These are phyloP conservation scores for Coturnix japonica DNA, from an alignment of 2,113 vertebrate genomes.

Conservation along the genomic window DNA sequence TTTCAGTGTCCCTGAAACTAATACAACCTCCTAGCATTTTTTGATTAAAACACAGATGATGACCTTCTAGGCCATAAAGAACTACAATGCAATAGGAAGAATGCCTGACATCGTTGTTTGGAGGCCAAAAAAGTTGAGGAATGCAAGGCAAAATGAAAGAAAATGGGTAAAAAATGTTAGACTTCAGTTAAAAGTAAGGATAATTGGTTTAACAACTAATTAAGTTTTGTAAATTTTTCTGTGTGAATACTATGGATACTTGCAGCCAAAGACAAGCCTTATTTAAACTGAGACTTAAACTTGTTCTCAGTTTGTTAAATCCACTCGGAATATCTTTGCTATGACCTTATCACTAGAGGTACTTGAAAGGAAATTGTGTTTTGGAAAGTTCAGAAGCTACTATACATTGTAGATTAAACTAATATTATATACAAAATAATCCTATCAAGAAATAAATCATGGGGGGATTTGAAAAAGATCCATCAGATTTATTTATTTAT, in stretches of 20 bases:
- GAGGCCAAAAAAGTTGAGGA: not conserved
- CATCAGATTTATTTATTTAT: not conserved
- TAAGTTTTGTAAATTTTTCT: not conserved
- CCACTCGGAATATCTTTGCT: not conserved
- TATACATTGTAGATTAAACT: not conserved
- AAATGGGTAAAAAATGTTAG: not conserved
- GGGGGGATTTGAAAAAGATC: not conserved
- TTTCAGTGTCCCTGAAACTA: not conserved
- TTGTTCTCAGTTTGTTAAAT: not conserved
- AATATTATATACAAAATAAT: not conserved
- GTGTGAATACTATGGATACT: rapidly evolving
- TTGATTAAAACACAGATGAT: not conserved
- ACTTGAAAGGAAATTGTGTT: not conserved
- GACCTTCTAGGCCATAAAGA: not conserved
- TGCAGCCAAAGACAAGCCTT: not conserved
- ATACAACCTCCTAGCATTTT: not conserved
- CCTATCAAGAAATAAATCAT: not conserved
- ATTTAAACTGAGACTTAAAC: not conserved
- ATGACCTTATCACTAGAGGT: not conserved
- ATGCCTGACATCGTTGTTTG: not conserved
- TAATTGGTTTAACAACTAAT: not conserved
- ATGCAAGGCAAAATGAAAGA: not conserved
- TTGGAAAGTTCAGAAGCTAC: not conserved
- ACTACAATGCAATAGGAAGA: not conserved
- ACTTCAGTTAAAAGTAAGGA: not conserved